Evolutionary conservation across 1,140 invertebrate genomes (phyloP).

Genomic region (Meloidogyne floridensis): DNA sequence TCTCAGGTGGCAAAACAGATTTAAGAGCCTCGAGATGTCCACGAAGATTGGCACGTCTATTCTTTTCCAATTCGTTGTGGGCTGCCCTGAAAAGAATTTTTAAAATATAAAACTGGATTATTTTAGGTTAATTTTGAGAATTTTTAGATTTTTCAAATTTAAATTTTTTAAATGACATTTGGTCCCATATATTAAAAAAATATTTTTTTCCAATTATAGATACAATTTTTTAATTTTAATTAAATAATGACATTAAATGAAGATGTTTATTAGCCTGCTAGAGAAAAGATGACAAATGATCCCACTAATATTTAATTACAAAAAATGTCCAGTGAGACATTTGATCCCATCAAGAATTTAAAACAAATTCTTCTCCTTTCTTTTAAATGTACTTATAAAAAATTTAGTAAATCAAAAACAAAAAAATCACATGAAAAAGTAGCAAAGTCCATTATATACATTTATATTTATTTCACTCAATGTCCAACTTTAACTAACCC

Average conservation of each 20-base stretch:
- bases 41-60: slow-evolving; percentile 61
- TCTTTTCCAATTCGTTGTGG: slow-evolving; percentile 65
- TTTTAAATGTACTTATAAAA: not conserved
- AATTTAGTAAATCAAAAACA: not conserved
- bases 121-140: too few relatives aligned
- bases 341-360: not conserved
- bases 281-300: too few relatives aligned
- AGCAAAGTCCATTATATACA: not conserved
- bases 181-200: too few relatives aligned
- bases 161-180: too few relatives aligned
- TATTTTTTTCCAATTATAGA: too few relatives aligned
- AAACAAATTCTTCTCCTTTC: not conserved
- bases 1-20: slow-evolving; percentile 56
- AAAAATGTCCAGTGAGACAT: not conserved
- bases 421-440: slow-evolving; percentile 3
- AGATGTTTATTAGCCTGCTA: too few relatives aligned
- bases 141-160: too few relatives aligned
- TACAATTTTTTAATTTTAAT: too few relatives aligned
- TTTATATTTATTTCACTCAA: not conserved
- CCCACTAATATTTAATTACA: too few relatives aligned
- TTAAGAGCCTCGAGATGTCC: slow-evolving; percentile 58
- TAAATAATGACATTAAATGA: too few relatives aligned
- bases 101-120: too few relatives aligned
- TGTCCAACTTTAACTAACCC: not conserved
- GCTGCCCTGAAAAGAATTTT: slow-evolving; percentile 56